These are phyloP conservation scores for Steinernema scapterisci DNA, from an alignment of 2,888 invertebrate genomes.

Conservation along the genomic window DNA sequence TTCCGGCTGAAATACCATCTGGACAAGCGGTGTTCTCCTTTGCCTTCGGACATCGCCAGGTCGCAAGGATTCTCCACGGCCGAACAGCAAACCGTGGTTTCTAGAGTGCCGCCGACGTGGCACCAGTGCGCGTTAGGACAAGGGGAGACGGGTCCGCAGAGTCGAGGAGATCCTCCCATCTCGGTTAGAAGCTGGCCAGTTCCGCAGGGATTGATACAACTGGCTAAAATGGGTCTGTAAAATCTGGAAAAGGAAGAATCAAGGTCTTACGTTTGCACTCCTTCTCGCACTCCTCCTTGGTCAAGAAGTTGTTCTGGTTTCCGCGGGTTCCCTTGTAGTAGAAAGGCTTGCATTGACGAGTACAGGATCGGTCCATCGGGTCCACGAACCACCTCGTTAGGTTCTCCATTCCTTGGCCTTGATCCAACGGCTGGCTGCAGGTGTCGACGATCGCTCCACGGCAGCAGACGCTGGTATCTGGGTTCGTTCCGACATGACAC, in stretches of 20 bases:
- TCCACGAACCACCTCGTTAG: slow-evolving; percentile 64
- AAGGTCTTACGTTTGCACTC: slow-evolving; percentile 51
- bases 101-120: slow-evolving; percentile 61
- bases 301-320: slow-evolving; percentile 66
- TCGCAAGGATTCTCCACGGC: slow-evolving; percentile 52
- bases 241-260: too few relatives aligned
- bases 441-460: slow-evolving; percentile 59
- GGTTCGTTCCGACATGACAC: slow-evolving; percentile 63
- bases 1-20: slow-evolving; percentile 49
- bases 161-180: slow-evolving; percentile 52
- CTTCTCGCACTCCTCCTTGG: slow-evolving; percentile 61
- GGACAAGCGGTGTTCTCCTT: slow-evolving; percentile 50
- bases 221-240: slow-evolving; percentile 40
- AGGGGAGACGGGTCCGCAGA: slow-evolving; percentile 47
- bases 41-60: slow-evolving; percentile 52
- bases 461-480: slow-evolving; percentile 61
- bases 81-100: slow-evolving; percentile 65
- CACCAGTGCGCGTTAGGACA: slow-evolving; percentile 66
- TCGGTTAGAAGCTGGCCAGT: slow-evolving; percentile 57
- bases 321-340: slow-evolving; percentile 60
- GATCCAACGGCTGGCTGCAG: slow-evolving; percentile 57
- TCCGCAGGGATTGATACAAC: slow-evolving; percentile 63
- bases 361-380: slow-evolving; percentile 59
- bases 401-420: slow-evolving; percentile 59
- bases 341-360: slow-evolving; percentile 61